These are phyloP conservation scores for Cardinalis cardinalis DNA, from an alignment of 2,113 vertebrate genomes.

Conservation along the genomic window DNA sequence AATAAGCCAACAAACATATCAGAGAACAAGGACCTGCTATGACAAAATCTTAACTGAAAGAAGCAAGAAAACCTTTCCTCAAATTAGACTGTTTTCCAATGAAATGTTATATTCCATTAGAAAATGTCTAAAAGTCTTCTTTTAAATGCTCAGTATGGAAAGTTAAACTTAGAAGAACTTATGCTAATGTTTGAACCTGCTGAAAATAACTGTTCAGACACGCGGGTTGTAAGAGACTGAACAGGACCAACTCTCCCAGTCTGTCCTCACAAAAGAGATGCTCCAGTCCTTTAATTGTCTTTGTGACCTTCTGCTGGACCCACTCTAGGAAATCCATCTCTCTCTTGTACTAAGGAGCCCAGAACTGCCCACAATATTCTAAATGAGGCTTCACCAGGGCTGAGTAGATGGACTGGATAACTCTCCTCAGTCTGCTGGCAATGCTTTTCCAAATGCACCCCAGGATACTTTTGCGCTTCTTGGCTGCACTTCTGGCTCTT, in stretches of 20 bases:
- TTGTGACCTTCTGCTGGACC: not conserved
- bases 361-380: not conserved
- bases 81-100: not conserved
- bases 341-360: not conserved
- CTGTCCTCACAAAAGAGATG: not conserved
- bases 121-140: not conserved
- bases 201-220: not conserved
- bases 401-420: not conserved
- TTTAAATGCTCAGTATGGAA: not conserved
- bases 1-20: not conserved
- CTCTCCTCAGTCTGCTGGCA: not conserved
- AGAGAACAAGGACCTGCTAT: not conserved
- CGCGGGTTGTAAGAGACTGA: not conserved
- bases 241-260: not conserved
- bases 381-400: fast-evolving
- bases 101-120: not conserved
- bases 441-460: not conserved
- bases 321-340: not conserved
- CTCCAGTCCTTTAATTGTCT: not conserved
- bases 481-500: not conserved
- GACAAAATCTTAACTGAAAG: not conserved
- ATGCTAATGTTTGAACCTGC: not conserved
- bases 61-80: not conserved
- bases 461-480: fast-evolving
- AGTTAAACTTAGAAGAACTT: not conserved